Conservation (phyloP, 2,797 vertebrate genomes). For the Sphaeramia orbicularis region DNA sequence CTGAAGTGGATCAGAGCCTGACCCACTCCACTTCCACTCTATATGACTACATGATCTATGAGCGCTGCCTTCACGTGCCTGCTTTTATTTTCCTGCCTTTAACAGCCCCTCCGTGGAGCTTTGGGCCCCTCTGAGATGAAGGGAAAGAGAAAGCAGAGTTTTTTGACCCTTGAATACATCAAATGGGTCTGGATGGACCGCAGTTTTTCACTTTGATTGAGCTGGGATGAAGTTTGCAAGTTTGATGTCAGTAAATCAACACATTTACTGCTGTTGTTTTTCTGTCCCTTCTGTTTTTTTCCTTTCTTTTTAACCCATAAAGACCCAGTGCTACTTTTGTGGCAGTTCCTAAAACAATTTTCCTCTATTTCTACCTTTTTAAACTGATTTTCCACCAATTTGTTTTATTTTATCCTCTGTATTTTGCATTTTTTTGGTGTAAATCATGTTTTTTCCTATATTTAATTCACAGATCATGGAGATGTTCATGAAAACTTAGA, state of each 20-base stretch:
- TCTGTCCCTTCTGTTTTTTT: no score
- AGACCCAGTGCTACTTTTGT: no score
- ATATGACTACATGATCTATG: slow-evolving; percentile 70
- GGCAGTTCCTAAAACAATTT: no score
- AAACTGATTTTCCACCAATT: no score
- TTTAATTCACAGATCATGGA: no score
- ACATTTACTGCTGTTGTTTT: slow-evolving; percentile 45
- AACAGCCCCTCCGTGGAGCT: slow-evolving; percentile 53
- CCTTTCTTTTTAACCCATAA: no score
- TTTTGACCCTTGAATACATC: slow-evolving; percentile 71
- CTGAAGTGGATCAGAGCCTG: slow-evolving; percentile 55
- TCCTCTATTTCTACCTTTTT: no score
- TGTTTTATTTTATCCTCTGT: no score
- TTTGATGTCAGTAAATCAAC: slow-evolving; percentile 66
- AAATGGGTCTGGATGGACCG: slow-evolving; percentile 59
- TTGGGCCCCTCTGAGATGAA: slow-evolving; percentile 68
- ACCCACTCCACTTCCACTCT: slow-evolving; percentile 56
- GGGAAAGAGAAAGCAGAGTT: slow-evolving; percentile 73
- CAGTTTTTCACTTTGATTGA: slow-evolving; percentile 45
- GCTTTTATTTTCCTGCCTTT: slow-evolving; percentile 75
- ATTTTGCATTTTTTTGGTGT: no score
- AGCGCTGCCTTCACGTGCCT: slow-evolving; percentile 77
- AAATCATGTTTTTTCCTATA: no score
- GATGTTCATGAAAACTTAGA: no score
- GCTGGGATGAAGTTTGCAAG: slow-evolving; percentile 30